Conservation (phyloP, 2,797 vertebrate genomes). For the Mormyrus proboscirostris region DNA sequence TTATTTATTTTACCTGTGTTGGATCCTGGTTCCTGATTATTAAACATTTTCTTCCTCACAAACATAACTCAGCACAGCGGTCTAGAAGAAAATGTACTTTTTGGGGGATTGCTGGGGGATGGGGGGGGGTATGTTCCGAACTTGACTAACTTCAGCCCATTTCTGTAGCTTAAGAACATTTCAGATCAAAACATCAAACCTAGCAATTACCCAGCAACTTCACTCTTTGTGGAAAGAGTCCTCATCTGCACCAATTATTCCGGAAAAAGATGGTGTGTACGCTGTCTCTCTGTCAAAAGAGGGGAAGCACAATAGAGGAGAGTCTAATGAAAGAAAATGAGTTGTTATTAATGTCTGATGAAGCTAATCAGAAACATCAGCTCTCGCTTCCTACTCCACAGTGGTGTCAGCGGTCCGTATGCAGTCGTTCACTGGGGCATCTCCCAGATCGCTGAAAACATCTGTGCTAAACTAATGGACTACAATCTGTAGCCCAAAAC, state of each 20-base stretch:
- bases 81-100: background rate
- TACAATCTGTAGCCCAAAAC: background rate
- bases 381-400: conserved; percentile 28
- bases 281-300: background rate
- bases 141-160: background rate
- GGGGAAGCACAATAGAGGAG: conserved; percentile 31
- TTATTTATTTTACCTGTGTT: background rate
- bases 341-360: conserved; percentile 33
- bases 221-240: conserved; percentile 34
- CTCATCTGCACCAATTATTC: conserved; percentile 27
- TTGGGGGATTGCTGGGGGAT: background rate
- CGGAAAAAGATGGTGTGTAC: background rate
- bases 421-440: conserved; percentile 37
- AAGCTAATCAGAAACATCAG: conserved; percentile 48
- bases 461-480: conserved; percentile 43
- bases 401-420: conserved; percentile 34
- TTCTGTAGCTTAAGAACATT: conserved; percentile 23
- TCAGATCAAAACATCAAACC: conserved; percentile 40
- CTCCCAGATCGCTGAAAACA: conserved; percentile 42
- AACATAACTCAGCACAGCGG: background rate
- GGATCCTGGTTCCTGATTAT: background rate
- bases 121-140: background rate
- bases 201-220: conserved; percentile 51
- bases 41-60: background rate
- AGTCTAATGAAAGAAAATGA: conserved; percentile 56